Conservation (phyloP, 2,797 vertebrate species). For the Chelon auratus region DNA sequence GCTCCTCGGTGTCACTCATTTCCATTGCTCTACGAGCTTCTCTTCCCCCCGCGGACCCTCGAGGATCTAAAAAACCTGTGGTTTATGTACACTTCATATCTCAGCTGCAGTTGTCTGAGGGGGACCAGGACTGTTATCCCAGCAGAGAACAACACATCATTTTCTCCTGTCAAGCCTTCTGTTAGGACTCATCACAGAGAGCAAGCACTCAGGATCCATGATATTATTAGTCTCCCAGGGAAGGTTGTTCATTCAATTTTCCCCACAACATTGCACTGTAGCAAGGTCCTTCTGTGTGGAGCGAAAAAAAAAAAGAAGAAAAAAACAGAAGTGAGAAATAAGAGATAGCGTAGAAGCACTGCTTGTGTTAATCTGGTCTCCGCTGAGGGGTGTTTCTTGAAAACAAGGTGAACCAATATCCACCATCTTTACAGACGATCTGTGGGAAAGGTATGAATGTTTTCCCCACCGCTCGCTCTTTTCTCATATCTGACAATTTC, state of each 20-base stretch:
- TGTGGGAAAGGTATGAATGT: conserved; percentile 18
- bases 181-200: conserved; percentile 80
- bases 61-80: conserved; percentile 68
- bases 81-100: conserved; percentile 80
- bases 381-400: conserved; percentile 34
- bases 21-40: conserved; percentile 58
- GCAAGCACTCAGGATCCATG: conserved; percentile 78
- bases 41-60: conserved; percentile 50
- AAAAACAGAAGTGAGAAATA: conserved; percentile 27
- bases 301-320: conserved; percentile 28
- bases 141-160: conserved; percentile 81
- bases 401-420: conserved; percentile 48
- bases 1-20: conserved; percentile 75
- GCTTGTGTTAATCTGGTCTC: conserved; percentile 56
- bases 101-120: conserved; percentile 64
- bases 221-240: conserved; percentile 83
- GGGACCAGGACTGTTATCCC: conserved; percentile 70
- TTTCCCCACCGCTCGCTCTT: conserved; percentile 3
- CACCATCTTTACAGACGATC: conserved; percentile 30
- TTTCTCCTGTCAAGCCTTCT: conserved; percentile 82
- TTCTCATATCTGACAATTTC: conserved; percentile 12
- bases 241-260: conserved; percentile 77
- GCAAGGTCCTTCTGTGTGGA: conserved; percentile 50
- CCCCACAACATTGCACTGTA: conserved; percentile 66
- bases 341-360: conserved; percentile 22